phyloP scores from a whole-genome alignment of 1,140 invertebrate species.

The Triops cancriformis region DNA sequence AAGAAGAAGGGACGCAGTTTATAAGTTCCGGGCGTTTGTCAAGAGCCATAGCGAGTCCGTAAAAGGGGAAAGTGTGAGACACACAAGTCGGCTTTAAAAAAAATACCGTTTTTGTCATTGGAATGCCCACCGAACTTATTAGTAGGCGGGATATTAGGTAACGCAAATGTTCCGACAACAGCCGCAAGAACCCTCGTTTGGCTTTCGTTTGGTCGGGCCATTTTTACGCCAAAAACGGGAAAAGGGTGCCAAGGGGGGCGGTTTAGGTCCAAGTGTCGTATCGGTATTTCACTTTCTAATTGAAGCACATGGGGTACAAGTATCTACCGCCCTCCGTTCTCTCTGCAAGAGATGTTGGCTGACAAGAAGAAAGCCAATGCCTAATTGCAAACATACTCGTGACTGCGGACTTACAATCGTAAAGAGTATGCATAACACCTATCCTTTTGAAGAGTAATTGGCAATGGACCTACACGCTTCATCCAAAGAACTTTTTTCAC shows the following conservation, averaged over 20 bases:
- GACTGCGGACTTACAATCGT: too few species aligned
- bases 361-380: neutral
- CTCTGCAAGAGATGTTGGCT: neutral
- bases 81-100: neutral
- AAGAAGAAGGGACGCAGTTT: neutral
- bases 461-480: too few species aligned
- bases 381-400: neutral
- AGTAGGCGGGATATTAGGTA: conserved; percentile 5
- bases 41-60: neutral
- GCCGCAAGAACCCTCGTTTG: neutral
- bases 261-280: conserved; percentile 1
- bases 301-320: neutral
- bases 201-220: neutral
- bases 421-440: too few species aligned
- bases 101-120: neutral
- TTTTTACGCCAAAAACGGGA: neutral
- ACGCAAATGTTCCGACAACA: neutral
- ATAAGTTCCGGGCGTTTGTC: neutral
- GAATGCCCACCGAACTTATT: conserved; percentile 5
- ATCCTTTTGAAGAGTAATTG: too few species aligned
- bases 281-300: conserved; percentile 14
- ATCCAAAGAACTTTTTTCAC: too few species aligned
- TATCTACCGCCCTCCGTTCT: neutral
- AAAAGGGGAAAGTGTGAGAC: neutral
- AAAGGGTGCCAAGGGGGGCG: neutral